Evolutionary conservation across 2,113 vertebrate species (phyloP).

Genomic region (Tychaedon coryphoeus): DNA sequence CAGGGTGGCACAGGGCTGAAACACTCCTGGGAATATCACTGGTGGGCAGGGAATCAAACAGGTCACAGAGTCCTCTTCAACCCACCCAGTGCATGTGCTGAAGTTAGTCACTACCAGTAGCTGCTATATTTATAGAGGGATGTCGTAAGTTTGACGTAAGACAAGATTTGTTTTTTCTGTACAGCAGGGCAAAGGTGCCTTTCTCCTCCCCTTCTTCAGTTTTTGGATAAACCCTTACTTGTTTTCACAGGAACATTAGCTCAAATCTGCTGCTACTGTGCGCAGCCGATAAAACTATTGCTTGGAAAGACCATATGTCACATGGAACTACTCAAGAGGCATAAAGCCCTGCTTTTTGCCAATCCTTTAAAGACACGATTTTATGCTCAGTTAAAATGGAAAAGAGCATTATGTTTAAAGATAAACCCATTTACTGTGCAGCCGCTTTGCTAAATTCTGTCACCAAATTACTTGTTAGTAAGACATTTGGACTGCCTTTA

Average conservation of each 20-base stretch:
- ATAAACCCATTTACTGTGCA: slow-evolving; percentile 62
- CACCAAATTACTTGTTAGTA: slow-evolving; percentile 63
- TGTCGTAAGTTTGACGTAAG: slow-evolving; percentile 18
- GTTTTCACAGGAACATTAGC: slow-evolving; percentile 74
- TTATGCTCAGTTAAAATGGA: slow-evolving; percentile 76
- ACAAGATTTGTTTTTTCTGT: slow-evolving; percentile 21
- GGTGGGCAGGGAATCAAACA: background rate
- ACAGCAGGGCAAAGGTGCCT: slow-evolving; percentile 47
- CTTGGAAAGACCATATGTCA: slow-evolving; percentile 75
- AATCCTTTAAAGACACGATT: slow-evolving; percentile 71
- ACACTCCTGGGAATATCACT: background rate
- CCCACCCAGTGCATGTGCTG: background rate
- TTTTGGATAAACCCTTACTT: slow-evolving; percentile 71
- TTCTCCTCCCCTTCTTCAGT: slow-evolving; percentile 46
- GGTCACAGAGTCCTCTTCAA: background rate
- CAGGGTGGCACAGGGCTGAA: background rate
- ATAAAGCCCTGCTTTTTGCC: slow-evolving; percentile 26
- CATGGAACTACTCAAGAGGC: slow-evolving; percentile 67
- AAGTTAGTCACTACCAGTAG: background rate
- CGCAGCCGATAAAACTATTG: slow-evolving; percentile 64
- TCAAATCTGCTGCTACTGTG: slow-evolving; percentile 69
- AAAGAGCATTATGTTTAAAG: slow-evolving; percentile 73
- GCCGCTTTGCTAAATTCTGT: slow-evolving; percentile 59
- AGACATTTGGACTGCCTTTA: slow-evolving; percentile 37
- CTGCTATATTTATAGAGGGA: slow-evolving; percentile 50